Conservation (phyloP, 2,113 vertebrate genomes). For the Felis chaus region DNA sequence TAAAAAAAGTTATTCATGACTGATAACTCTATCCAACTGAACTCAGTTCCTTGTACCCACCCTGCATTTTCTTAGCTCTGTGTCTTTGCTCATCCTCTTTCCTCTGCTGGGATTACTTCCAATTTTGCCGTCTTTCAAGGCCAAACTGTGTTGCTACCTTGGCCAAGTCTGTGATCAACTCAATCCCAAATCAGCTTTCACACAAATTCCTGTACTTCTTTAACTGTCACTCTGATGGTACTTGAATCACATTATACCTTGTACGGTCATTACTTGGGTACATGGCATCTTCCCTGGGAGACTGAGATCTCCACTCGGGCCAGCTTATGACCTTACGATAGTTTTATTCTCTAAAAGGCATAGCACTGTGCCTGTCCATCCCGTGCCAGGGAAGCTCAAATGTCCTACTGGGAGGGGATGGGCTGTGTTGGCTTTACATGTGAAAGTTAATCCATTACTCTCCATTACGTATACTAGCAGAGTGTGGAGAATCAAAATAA, state of each 20-base stretch:
- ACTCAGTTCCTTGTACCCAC: background rate
- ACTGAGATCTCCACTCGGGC: background rate
- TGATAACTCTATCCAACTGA: background rate
- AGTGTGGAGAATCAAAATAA: conserved; percentile 10
- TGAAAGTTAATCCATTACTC: background rate
- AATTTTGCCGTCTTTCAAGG: background rate
- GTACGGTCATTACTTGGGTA: background rate
- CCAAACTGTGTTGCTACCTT: background rate
- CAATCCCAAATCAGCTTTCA: background rate
- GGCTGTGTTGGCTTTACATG: background rate
- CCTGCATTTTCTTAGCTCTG: background rate
- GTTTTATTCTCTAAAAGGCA: background rate
- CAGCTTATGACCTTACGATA: background rate
- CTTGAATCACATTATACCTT: background rate
- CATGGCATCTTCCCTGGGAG: background rate
- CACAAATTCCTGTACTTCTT: background rate
- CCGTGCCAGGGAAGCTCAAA: background rate
- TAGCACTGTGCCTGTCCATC: background rate
- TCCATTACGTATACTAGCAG: background rate
- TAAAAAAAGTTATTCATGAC: background rate
- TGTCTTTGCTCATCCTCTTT: background rate
- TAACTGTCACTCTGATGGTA: background rate
- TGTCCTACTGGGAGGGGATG: background rate
- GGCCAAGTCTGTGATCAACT: background rate
- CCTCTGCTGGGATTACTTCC: background rate